Evolutionary conservation across 2,797 vertebrate species (phyloP).

Genomic region (Hemitrygon akajei): DNA sequence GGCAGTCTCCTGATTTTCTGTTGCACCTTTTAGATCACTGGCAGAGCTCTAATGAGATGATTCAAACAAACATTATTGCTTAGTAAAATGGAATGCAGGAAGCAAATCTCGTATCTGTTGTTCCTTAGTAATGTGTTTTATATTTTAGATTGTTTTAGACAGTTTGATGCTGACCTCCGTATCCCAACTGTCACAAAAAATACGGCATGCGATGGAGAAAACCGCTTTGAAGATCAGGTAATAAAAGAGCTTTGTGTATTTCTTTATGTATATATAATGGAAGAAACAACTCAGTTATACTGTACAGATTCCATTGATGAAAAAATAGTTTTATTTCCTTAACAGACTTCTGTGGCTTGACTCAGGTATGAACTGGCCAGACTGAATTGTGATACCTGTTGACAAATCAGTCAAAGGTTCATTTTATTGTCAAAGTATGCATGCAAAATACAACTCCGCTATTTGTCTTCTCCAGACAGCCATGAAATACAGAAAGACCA

Average conservation of each 20-base stretch:
- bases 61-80: background rate
- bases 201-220: constrained; percentile 89
- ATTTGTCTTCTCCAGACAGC: too few relatives aligned
- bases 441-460: too few relatives aligned
- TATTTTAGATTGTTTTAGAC: constrained; percentile 81
- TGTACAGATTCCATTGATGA: background rate
- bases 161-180: constrained; percentile 88
- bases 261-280: background rate
- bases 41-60: background rate
- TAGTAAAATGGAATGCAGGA: background rate
- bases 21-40: background rate
- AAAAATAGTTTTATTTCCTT: background rate
- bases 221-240: constrained; percentile 95
- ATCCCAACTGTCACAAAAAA: constrained; percentile 90
- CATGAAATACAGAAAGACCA: too few relatives aligned
- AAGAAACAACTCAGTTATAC: background rate
- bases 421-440: too few relatives aligned
- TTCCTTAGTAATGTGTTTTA: constrained; percentile 39
- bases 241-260: background rate
- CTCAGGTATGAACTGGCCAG: background rate
- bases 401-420: background rate
- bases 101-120: background rate
- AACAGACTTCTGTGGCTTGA: background rate
- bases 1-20: background rate
- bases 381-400: background rate